Conservation (phyloP, 2,888 invertebrate genomes). For the Meliscaeva auricollis region DNA sequence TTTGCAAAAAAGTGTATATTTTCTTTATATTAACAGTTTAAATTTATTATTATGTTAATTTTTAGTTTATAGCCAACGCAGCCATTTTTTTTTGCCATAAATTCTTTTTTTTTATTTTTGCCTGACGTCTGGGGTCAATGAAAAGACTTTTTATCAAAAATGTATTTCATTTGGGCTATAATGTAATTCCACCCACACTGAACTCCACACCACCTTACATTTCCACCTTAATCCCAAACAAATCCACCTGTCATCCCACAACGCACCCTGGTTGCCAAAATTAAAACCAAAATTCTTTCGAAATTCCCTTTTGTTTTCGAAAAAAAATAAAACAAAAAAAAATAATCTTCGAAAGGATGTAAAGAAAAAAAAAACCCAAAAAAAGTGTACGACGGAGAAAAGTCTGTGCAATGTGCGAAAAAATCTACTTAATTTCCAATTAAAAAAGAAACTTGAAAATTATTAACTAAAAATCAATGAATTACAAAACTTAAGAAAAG, state of each 20-base stretch:
- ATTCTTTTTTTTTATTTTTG: too few relatives aligned
- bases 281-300: slow-evolving; percentile 52
- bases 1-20: too few relatives aligned
- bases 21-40: too few relatives aligned
- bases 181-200: background rate
- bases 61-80: too few relatives aligned
- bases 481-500: slow-evolving; percentile 6
- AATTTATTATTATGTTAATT: too few relatives aligned
- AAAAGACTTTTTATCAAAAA: too few relatives aligned
- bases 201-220: background rate
- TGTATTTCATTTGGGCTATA: background rate
- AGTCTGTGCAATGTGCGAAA: slow-evolving; percentile 71
- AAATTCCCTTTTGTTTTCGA: slow-evolving; percentile 68
- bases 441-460: slow-evolving; percentile 43
- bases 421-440: slow-evolving; percentile 55
- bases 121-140: too few relatives aligned
- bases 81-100: too few relatives aligned
- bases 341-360: slow-evolving; percentile 69
- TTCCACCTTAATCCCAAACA: slow-evolving; percentile 58
- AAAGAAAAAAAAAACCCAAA: slow-evolving; percentile 65
- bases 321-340: slow-evolving; percentile 70
- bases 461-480: slow-evolving; percentile 8
- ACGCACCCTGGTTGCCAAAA: slow-evolving; percentile 49
- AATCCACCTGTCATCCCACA: slow-evolving; percentile 42
- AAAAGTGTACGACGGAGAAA: slow-evolving; percentile 74